Evolutionary conservation across 2,888 invertebrate genomes (phyloP).

Genomic region (Pristionchus entomophagus): DNA sequence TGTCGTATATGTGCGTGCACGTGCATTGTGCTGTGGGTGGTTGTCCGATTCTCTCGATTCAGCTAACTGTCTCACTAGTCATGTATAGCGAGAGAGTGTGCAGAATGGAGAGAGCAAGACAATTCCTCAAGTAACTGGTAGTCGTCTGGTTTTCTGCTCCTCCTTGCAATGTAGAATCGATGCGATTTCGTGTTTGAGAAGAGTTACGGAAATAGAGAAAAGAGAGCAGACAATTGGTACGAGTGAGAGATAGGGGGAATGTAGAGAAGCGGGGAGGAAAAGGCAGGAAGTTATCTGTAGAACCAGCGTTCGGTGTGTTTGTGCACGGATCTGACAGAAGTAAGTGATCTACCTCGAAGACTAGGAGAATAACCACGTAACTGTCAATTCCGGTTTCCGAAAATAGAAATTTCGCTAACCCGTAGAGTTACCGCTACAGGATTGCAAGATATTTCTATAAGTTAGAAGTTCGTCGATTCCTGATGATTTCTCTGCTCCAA

Average conservation of each 20-base stretch:
- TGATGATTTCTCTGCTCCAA: too few species aligned
- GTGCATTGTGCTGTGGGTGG: too few species aligned
- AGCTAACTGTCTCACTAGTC: too few species aligned
- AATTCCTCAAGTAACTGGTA: too few species aligned
- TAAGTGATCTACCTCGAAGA: neutral
- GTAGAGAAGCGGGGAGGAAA: neutral
- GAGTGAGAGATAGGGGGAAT: too few species aligned
- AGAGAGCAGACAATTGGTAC: neutral
- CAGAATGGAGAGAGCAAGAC: too few species aligned
- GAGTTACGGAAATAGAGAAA: constrained; percentile 25
- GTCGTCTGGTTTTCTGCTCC: too few species aligned
- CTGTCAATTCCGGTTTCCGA: neutral
- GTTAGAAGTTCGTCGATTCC: neutral
- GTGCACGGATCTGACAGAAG: neutral
- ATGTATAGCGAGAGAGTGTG: too few species aligned
- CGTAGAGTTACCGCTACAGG: neutral
- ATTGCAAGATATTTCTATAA: neutral
- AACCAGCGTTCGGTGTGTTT: neutral
- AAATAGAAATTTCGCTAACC: neutral
- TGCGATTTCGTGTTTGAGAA: constrained; percentile 38
- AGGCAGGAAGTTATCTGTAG: constrained; percentile 17
- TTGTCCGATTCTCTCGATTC: too few species aligned
- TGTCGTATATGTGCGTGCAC: too few species aligned
- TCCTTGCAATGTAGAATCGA: neutral
- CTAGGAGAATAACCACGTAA: neutral